Conservation (phyloP, 2,888 invertebrate species). For the Cryptus armator region DNA sequence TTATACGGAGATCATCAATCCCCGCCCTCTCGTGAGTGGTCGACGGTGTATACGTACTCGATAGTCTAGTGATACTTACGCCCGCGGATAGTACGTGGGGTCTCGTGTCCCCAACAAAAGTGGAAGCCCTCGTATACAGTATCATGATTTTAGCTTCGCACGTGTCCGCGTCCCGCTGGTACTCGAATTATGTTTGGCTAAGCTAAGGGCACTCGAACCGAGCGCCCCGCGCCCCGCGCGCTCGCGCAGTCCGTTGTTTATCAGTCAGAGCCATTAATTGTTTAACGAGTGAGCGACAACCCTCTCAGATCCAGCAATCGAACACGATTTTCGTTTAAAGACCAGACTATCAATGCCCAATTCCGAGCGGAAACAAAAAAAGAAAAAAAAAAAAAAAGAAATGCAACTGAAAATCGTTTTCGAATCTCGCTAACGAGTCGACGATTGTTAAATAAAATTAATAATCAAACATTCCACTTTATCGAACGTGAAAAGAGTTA, state of each 20-base stretch:
- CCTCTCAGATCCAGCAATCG: conserved; percentile 54
- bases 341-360: neutral
- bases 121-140: conserved; percentile 76
- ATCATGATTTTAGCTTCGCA: conserved; percentile 84
- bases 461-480: conserved; percentile 20
- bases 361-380: neutral
- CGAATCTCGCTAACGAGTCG: conserved; percentile 8
- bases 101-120: conserved; percentile 76
- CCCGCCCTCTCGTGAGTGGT: conserved; percentile 65
- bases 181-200: conserved; percentile 80
- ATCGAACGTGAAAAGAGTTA: conserved; percentile 20
- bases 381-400: conserved; percentile 10
- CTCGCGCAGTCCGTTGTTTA: conserved; percentile 70
- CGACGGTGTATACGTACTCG: conserved; percentile 54
- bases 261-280: conserved; percentile 77
- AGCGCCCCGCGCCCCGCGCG: neutral
- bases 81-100: conserved; percentile 62
- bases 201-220: conserved; percentile 79
- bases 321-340: conserved; percentile 25
- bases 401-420: neutral
- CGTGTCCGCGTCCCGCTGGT: conserved; percentile 77
- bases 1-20: neutral
- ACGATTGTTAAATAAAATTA: conserved; percentile 20
- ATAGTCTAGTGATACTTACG: conserved; percentile 73
- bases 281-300: conserved; percentile 68